Base-by-base conservation (phyloP, 2,797 vertebrate species). In the Pampus argenteus region DNA sequence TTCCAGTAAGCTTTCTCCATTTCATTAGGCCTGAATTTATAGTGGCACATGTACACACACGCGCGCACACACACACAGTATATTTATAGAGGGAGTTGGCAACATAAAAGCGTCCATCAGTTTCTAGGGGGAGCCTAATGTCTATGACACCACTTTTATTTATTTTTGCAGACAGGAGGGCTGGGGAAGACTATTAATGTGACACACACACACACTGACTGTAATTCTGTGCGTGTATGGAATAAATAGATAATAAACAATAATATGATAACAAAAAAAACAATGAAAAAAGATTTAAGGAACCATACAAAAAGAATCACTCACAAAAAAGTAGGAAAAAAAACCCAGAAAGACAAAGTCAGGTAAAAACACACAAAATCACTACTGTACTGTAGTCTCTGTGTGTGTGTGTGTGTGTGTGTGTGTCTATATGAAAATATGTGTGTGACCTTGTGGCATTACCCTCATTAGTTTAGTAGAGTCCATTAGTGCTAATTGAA, bases 1-100 rank as follows among this genome's bases (percentile, higher is more conserved):
- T 91, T 90, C 90, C 89, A 88, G 93, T 92, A 91, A 93, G 79
- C 73, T 87, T 81, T 88, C 91, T 91, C 88, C 87, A 92, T 89
- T 93, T 93, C 86, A 91, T 93, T 91, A 91, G 83, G 71, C 73
- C 45, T 65, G 78, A 86, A 91, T 91, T 90, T 91, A 92, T 89
- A 86, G 86, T 56, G 57, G 50, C 5, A 0, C 44, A 13, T 48
- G 17, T 47, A 44, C 60, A 38, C 26, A 10, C 66, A 55, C 51
- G 51, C 28, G 29, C 48, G 48, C 56, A 34, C 34, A 14, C 51
- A 34, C 65, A n/a, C 60, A 25, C n/a, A 25, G 31, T 52, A 54
- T 79, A 88, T 86, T 82, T 84, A 86, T 79, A 81, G 70, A 84
- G 45, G 29, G 75, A 64, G 68, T 80, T 80, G 64, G 83, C 77